Evolutionary conservation across 2,113 vertebrate species (phyloP), one percentile per base, ranked within the genome.

Genomic region (Brachyistius frenatus): DNA sequence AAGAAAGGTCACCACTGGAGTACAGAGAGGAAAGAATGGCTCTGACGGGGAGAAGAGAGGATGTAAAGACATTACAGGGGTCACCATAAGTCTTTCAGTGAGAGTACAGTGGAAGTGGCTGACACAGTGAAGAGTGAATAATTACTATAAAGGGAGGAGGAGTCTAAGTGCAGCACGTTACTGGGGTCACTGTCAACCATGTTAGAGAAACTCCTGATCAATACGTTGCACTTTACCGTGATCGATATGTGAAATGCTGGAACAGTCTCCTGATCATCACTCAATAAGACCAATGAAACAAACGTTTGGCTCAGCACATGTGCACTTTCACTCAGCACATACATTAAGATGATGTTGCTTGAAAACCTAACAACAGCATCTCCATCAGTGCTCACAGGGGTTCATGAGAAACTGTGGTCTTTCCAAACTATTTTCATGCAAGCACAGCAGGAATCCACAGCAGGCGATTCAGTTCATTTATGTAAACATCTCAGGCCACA

Each of bases 161-260:
- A 37, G 31, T 63, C 8, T 8, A 36, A 66, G 41, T 31, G 31
- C 57, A 65, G 61, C 56, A 44, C 13, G 52, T 61, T 33, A 53
- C 55, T 68, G 57, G 39, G 83, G 23, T 76, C 58, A 71, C 66
- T 36, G 23, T 77, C 39, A 61, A 65, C 52, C 49, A 62, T 16
- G 41, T 74, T 39, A n/a, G 39, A 63, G 44, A 74, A 61, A 32
- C 39, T 5, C 41, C 0, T 35, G 44, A 80, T 86, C 81, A 63
- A 84, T 75, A 71, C 7, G 1, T 57, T 77, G 68, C 78, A 84
- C 75, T 88, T 23, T 74, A 76, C 75, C 49, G 35, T 60, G 50
- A 66, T 76, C 67, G 23, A 80, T 81, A 76, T 32, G 49, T 35
- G 58, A 65, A 77, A 31, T 44, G 36, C 56, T 70, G 73, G 60